Evolutionary conservation across 2,888 invertebrate species (phyloP).

Genomic region (Phasia obesa): DNA sequence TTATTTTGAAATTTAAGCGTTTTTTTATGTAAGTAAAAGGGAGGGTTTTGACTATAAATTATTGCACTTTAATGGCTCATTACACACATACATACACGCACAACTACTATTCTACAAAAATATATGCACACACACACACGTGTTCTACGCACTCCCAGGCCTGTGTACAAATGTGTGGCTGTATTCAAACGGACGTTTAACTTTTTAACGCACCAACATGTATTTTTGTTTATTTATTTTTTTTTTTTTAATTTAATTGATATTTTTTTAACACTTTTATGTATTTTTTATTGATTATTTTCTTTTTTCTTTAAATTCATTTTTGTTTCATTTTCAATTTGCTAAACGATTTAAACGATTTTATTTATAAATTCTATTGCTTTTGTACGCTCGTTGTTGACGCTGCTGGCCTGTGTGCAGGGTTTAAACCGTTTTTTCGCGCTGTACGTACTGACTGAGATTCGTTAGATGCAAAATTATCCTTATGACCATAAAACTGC

Average conservation of each 20-base stretch:
- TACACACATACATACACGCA: conserved; percentile 39
- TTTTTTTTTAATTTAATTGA: not conserved
- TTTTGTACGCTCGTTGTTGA: conserved; percentile 38
- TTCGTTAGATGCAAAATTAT: conserved; percentile 69
- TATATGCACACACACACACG: conserved; percentile 42
- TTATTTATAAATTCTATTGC: conserved; percentile 40
- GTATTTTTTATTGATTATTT: conserved; percentile 26
- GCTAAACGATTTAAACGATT: conserved; percentile 48
- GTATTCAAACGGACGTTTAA: conserved; percentile 48
- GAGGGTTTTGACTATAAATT: conserved; percentile 59
- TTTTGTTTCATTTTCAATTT: conserved; percentile 4
- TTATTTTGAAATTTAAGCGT: conserved; percentile 11
- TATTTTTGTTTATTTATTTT: conserved; percentile 5
- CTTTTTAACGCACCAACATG: conserved; percentile 42
- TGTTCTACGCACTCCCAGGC: conserved; percentile 47
- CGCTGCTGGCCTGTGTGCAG: conserved; percentile 48
- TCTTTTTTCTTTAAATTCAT: not conserved
- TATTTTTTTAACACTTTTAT: conserved; percentile 5
- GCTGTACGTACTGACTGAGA: conserved; percentile 56
- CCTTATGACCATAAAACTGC: conserved; percentile 71
- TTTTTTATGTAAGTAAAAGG: conserved; percentile 42
- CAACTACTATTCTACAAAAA: conserved; percentile 6
- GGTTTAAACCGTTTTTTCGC: conserved; percentile 65
- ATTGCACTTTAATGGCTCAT: conserved; percentile 68
- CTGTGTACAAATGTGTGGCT: conserved; percentile 16